These are phyloP conservation scores for Zelleria hepariella DNA, from an alignment of 2,888 invertebrate species.

Conservation along the genomic window DNA sequence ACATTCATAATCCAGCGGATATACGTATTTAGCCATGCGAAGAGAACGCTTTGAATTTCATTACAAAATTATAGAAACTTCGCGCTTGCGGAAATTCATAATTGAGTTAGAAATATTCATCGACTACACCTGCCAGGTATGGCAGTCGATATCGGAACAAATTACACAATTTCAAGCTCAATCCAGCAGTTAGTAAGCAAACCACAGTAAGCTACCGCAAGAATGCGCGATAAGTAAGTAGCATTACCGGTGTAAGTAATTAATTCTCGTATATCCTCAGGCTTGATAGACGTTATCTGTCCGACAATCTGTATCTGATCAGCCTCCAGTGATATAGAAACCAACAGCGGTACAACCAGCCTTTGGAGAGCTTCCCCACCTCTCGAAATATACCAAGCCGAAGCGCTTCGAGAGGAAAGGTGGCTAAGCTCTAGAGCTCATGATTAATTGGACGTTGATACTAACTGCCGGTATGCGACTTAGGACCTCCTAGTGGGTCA, in stretches of 20 bases:
- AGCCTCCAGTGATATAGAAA: constrained; percentile 7
- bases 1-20: constrained; percentile 8
- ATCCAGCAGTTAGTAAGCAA: neutral
- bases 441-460: constrained; percentile 26
- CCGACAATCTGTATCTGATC: constrained; percentile 39
- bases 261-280: constrained; percentile 55
- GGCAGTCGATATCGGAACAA: neutral
- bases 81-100: neutral
- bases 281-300: constrained; percentile 51
- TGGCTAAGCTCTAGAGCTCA: constrained; percentile 24
- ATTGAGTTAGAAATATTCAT: neutral
- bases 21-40: neutral
- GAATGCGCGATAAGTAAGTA: constrained; percentile 50
- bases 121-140: constrained; percentile 3
- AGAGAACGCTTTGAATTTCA: neutral
- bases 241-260: constrained; percentile 56
- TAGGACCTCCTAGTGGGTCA: constrained; percentile 51
- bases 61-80: neutral
- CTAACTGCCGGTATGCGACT: constrained; percentile 31
- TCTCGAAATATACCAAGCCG: neutral
- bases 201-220: constrained; percentile 31
- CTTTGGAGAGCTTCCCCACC: neutral
- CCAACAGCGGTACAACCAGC: neutral
- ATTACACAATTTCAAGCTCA: neutral
- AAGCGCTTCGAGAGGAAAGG: constrained; percentile 6